Percentiles rank a stretch among this genome's conserved stretches.
Conservation (phyloP, 2,113 vertebrate species). For the Ophiodon elongatus region DNA sequence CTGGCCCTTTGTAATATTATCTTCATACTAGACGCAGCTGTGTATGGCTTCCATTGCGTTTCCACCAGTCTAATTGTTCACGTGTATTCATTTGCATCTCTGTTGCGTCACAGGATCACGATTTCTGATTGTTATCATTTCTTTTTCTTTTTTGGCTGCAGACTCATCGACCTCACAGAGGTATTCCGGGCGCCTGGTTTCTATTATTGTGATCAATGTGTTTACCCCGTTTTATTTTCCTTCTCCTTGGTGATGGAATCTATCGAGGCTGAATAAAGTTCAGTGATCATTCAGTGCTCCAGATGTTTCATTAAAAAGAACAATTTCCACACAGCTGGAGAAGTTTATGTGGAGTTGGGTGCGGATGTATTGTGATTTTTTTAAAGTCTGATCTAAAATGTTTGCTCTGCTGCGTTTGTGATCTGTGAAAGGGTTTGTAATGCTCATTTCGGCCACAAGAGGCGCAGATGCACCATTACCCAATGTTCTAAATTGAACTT, state of each 20-base stretch:
- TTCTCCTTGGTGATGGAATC: slow-evolving; percentile 2
- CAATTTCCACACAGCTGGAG: background rate
- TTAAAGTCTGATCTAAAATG: background rate
- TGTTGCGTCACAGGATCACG: background rate
- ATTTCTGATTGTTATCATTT: background rate
- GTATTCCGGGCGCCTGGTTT: background rate
- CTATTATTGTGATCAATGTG: slow-evolving; percentile 24
- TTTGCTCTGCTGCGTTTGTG: background rate
- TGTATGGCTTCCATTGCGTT: background rate
- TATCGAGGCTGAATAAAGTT: background rate
- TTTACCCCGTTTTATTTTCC: slow-evolving; percentile 15
- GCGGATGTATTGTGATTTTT: background rate
- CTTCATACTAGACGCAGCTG: background rate
- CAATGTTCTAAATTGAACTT: too few relatives aligned
- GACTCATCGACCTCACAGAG: slow-evolving; percentile 10
- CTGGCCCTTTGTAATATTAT: background rate
- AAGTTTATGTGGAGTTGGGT: background rate
- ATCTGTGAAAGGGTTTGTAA: too few relatives aligned
- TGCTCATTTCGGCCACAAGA: too few relatives aligned
- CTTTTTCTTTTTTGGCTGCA: background rate
- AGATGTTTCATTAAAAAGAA: slow-evolving; percentile 15
- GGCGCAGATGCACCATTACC: too few relatives aligned
- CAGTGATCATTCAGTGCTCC: background rate
- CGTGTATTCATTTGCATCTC: background rate
- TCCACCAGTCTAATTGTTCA: background rate